Evolutionary conservation across 2,113 vertebrate genomes (phyloP).

Genomic region (Pithys albifrons): DNA sequence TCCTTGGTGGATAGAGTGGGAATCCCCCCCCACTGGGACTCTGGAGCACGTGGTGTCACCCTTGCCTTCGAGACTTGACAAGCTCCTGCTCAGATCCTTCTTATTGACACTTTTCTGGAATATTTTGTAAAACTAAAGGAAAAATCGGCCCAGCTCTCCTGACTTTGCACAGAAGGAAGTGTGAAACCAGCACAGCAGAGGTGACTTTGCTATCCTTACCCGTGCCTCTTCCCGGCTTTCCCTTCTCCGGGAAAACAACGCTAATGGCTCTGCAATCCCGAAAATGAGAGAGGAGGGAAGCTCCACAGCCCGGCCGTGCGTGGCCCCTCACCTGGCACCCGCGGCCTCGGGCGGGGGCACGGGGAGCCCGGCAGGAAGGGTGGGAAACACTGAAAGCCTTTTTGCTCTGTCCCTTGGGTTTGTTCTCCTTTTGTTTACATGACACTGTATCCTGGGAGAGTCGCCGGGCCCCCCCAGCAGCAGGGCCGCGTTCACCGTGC

Average conservation of each 20-base stretch:
- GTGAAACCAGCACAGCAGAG: constrained; percentile 42
- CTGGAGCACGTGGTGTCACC: neutral
- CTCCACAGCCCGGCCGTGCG: accelerated
- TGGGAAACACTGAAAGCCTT: constrained; percentile 1
- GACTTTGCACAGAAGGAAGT: constrained; percentile 70
- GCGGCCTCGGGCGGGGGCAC: neutral
- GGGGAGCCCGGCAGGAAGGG: neutral
- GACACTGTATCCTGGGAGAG: constrained; percentile 62
- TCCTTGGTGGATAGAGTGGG: constrained; percentile 12
- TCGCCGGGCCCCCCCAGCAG: neutral
- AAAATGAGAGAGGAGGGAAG: neutral
- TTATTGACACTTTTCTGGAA: constrained; percentile 16
- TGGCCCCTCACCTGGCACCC: neutral
- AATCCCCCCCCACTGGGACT: neutral
- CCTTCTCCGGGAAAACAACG: neutral
- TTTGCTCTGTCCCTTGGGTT: constrained; percentile 12
- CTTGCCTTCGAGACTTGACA: constrained; percentile 29
- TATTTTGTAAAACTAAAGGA: constrained; percentile 19
- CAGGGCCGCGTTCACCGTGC: constrained; percentile 55
- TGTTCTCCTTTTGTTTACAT: constrained; percentile 60
- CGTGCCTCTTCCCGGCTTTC: neutral
- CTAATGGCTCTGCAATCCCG: accelerated
- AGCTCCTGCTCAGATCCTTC: constrained; percentile 30
- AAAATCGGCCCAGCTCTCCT: neutral
- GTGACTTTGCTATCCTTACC: neutral